Evolutionary conservation across 2,113 vertebrate species (phyloP), one percentile per base, ranked within the genome.

Genomic region (Corythoichthys intestinalis): DNA sequence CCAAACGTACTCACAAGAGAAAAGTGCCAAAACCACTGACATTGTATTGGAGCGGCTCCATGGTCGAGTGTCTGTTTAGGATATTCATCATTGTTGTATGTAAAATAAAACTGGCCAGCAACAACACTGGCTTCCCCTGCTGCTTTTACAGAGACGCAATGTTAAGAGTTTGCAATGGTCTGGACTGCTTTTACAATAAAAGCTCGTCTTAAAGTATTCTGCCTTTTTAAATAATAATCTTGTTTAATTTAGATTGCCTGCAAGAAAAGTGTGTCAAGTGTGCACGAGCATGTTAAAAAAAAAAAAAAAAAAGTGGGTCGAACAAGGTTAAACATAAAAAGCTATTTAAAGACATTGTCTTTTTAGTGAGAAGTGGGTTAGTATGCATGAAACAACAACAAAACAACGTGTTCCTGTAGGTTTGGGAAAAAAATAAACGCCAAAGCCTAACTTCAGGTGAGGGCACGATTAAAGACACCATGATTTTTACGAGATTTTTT

Each of bases 11-110:
- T 72, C 73, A 52, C 78, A 9, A 14, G 69, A 68, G 82, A 78
- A 59, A 82, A 78, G 71, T 78, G 78, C 79, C 81, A 10, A 77
- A 74, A 56, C 53, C 54, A 12, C 73, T 78, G 79, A 83, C 74
- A 79, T 61, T 53, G 34, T 38, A n/a, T 60, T 48, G 69, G 46
- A 70, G 64, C 70, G 70, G 17, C 61, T 37, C 72, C 44, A 64
- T 71, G 77, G 80, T 83, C 56, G 67, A 74, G 64, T 67, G 66
- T 72, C 35, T 67, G 53, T 61, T 38, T 63, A 47, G 70, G 61
- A 59, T 28, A 34, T 9, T 54, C 52, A 52, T n/a, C 6, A 20
- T 58, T 58, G 37, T 58, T 59, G 50, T 75, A 57, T 58, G 28
- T 66, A 11, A 63, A 53, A 28, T 10, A 54, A 53, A 54, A 28